phyloP scores from a whole-genome alignment of 2,888 invertebrate species.

The Melinaea marsaeus region DNA sequence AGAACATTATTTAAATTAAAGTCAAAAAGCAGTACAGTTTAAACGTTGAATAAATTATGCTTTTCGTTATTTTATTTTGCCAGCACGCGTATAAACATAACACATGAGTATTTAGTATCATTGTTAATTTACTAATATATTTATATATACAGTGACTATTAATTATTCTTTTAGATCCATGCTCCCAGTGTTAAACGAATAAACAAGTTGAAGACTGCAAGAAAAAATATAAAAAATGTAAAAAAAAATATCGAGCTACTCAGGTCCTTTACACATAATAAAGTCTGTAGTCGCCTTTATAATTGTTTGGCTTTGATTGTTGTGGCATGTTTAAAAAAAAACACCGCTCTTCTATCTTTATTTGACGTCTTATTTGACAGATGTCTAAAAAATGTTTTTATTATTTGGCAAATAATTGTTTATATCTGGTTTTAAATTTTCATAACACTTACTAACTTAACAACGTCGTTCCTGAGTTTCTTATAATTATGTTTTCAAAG shows the following conservation, averaged over 20 bases:
- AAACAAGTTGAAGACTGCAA: constrained; percentile 78
- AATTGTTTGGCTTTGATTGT: constrained; percentile 32
- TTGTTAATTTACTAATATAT: constrained; percentile 13
- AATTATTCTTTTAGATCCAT: constrained; percentile 81
- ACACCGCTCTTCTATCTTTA: too few species aligned
- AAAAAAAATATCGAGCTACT: constrained; percentile 52
- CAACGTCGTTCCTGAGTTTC: too few species aligned
- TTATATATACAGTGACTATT: constrained; percentile 24
- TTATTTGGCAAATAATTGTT: too few species aligned
- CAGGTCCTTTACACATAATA: constrained; percentile 63
- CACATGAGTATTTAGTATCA: constrained; percentile 5
- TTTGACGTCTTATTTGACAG: too few species aligned
- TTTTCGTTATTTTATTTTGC: constrained; percentile 10
- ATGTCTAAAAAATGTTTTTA: too few species aligned
- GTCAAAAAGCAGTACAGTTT: too few species aligned
- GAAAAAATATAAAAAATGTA: constrained; percentile 48
- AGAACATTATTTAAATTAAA: too few species aligned
- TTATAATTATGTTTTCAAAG: too few species aligned
- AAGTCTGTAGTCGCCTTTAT: constrained; percentile 54
- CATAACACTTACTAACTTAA: too few species aligned
- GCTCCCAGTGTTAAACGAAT: constrained; percentile 90
- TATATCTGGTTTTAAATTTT: too few species aligned
- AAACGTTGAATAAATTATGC: not conserved
- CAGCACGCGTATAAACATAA: constrained; percentile 1
- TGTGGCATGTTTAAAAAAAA: constrained; percentile 16